Percentiles rank a stretch among this genome's conserved stretches.
Conservation (phyloP, 2,113 vertebrate species). For the Pungitius pungitius region DNA sequence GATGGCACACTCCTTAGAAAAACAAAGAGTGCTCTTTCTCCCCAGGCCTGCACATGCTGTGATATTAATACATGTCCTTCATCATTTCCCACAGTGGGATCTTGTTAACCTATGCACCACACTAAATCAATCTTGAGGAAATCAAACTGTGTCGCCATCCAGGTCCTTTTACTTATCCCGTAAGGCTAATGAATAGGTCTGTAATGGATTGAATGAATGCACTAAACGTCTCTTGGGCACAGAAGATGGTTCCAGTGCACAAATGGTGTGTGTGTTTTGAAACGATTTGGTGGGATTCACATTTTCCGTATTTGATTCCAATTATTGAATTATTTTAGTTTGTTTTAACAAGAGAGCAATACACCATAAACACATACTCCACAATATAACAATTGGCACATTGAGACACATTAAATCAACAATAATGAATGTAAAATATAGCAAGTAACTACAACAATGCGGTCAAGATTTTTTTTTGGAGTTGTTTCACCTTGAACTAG, state of each 20-base stretch:
- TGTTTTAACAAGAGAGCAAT: neutral
- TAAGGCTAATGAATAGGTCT: neutral
- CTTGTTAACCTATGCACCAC: constrained; percentile 72
- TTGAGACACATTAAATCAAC: neutral
- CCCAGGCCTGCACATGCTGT: constrained; percentile 55
- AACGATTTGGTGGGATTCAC: neutral
- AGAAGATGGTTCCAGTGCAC: neutral
- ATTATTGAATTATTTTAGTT: neutral
- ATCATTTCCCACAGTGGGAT: constrained; percentile 64
- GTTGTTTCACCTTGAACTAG: neutral
- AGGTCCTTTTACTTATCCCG: constrained; percentile 23
- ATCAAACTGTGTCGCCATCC: constrained; percentile 46
- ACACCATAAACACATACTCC: neutral
- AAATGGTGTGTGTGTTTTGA: neutral
- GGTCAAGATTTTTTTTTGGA: neutral
- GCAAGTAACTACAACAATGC: neutral
- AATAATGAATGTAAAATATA: neutral
- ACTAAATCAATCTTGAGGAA: constrained; percentile 57
- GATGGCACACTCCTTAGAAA: constrained; percentile 55
- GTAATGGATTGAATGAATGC: neutral
- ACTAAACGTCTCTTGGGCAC: neutral
- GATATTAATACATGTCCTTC: constrained; percentile 74
- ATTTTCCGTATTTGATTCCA: neutral
- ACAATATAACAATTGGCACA: neutral
- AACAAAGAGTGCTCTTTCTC: constrained; percentile 63